phyloP scores from a whole-genome alignment of 2,888 invertebrate species.

The Trachelus iudaicus region DNA sequence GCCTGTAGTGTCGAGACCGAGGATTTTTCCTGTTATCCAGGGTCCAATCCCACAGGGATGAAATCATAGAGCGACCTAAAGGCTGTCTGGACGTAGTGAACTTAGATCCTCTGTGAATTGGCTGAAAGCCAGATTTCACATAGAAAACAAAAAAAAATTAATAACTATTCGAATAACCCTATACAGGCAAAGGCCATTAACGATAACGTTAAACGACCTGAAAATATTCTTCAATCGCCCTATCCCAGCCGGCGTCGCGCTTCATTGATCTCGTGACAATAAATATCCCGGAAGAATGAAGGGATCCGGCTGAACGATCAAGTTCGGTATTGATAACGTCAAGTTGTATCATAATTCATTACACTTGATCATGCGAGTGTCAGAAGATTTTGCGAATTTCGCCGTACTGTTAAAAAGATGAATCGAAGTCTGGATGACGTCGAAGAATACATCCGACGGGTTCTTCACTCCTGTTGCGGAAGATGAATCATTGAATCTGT shows the following conservation, averaged over 20 bases:
- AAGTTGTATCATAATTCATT: no score
- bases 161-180: slow-evolving; percentile 16
- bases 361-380: no score
- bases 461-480: not conserved
- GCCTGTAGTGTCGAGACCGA: not conserved
- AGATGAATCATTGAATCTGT: not conserved
- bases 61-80: not conserved
- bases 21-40: not conserved
- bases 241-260: not conserved
- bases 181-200: no score
- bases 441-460: not conserved
- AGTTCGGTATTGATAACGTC: not conserved
- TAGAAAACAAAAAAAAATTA: slow-evolving; percentile 16
- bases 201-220: no score
- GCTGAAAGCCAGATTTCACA: slow-evolving; percentile 26
- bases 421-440: no score
- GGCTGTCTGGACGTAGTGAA: not conserved
- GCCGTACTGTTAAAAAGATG: no score
- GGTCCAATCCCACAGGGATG: not conserved
- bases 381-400: no score
- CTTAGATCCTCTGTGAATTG: slow-evolving; percentile 14
- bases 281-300: not conserved
- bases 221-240: no score
- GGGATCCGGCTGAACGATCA: slow-evolving; percentile 20
- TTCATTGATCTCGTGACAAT: not conserved